Conservation (phyloP, 2,797 vertebrate genomes). For the Squalus acanthias region DNA sequence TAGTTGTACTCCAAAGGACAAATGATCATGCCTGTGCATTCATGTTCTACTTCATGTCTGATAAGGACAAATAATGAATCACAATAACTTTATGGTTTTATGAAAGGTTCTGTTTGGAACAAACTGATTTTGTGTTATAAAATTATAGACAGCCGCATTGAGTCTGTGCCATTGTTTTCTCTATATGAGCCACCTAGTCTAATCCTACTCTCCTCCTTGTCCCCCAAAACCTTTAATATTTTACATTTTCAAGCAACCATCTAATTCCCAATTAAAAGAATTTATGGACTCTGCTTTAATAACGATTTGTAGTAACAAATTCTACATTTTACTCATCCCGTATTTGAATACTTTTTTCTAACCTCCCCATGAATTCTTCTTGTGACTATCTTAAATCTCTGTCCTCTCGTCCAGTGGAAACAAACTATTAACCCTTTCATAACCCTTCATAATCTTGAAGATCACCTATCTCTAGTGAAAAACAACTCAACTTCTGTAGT, state of each 20-base stretch:
- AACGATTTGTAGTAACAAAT: not conserved
- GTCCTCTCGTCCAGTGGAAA: not conserved
- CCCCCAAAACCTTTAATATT: not conserved
- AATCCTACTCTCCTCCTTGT: not conserved
- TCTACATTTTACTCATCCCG: not conserved
- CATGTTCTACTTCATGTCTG: not conserved
- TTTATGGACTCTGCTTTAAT: not conserved
- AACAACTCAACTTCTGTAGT: not conserved
- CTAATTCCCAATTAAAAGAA: not conserved
- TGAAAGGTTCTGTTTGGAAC: not conserved
- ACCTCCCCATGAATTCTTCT: not conserved
- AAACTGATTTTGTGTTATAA: not conserved
- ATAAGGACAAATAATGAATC: not conserved
- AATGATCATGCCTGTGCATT: not conserved
- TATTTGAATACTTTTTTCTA: not conserved
- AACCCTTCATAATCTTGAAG: not conserved
- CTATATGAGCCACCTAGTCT: not conserved
- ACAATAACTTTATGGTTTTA: not conserved
- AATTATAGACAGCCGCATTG: not conserved
- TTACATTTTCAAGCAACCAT: not conserved
- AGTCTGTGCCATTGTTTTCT: not conserved
- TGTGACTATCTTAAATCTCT: not conserved
- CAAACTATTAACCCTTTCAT: not conserved
- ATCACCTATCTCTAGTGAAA: not conserved
- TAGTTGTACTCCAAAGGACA: not conserved